phyloP scores from a whole-genome alignment of 2,888 invertebrate genomes.

The Drosophila buzzatii region DNA sequence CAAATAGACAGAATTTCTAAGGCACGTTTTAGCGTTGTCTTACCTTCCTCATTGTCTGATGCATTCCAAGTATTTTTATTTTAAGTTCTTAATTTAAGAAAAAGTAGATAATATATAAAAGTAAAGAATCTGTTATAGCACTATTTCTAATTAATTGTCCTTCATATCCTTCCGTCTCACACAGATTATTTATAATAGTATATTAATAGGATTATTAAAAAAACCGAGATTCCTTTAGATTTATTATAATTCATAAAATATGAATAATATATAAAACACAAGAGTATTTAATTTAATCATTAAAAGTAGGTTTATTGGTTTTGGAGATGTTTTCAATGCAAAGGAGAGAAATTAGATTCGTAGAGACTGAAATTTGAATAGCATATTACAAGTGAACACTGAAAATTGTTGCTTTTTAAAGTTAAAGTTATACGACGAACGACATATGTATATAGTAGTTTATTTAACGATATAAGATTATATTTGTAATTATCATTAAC shows the following conservation, averaged over 20 bases:
- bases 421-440: not conserved
- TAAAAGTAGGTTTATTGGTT: not conserved
- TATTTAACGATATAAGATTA: not conserved
- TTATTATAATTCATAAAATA: no score
- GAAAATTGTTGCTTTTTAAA: not conserved
- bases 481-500: not conserved
- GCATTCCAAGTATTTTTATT: not conserved
- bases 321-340: constrained; percentile 1
- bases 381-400: not conserved
- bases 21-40: no score
- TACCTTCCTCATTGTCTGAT: no score
- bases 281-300: not conserved
- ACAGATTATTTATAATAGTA: no score
- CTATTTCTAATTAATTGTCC: no score
- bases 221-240: no score
- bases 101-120: no score
- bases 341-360: not conserved
- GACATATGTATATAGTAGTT: not conserved
- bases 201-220: no score
- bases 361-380: not conserved
- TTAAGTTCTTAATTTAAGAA: not conserved
- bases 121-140: no score
- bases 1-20: no score
- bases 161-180: no score
- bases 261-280: no score